Evolutionary conservation across 1,140 invertebrate species (phyloP).

Genomic region (Ericerus pela): DNA sequence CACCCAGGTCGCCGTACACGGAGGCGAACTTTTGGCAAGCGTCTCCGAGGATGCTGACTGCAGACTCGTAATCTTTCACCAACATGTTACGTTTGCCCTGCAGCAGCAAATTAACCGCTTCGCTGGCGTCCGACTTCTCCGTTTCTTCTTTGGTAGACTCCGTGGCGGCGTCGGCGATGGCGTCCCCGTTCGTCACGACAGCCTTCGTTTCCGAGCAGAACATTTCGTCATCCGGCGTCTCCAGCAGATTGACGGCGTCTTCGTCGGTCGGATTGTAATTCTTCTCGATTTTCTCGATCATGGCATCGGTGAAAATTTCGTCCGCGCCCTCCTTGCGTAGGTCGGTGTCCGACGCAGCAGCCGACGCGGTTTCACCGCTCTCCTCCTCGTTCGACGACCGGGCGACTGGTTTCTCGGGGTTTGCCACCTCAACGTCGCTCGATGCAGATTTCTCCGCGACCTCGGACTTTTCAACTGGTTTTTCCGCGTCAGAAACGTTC

Average conservation of each 20-base stretch:
- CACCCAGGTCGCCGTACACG: constrained; percentile 55
- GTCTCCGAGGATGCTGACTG: constrained; percentile 57
- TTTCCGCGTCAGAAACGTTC: constrained; percentile 78
- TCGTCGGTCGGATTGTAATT: background rate
- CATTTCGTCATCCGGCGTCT: background rate
- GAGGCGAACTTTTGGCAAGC: constrained; percentile 54
- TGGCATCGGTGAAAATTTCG: background rate
- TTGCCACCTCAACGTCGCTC: constrained; percentile 56
- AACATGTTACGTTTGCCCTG: constrained; percentile 34
- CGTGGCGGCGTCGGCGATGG: background rate
- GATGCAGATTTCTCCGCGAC: constrained; percentile 29
- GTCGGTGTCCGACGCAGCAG: too few species aligned
- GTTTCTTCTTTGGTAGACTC: background rate
- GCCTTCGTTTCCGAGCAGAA: background rate
- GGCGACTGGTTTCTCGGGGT: too few species aligned
- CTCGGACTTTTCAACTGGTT: constrained; percentile 50
- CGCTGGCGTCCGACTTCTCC: background rate
- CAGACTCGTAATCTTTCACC: constrained; percentile 58
- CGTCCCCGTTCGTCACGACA: background rate
- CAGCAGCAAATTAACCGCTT: constrained; percentile 4
- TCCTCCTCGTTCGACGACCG: too few species aligned
- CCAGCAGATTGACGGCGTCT: background rate
- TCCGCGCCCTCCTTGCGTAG: background rate
- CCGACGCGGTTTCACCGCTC: too few species aligned
- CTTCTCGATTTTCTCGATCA: background rate